A percentile compares a stretch with the other conserved stretches of the same genome.
phyloP scores from a whole-genome alignment of 2,797 vertebrate genomes.

The Masticophis lateralis region DNA sequence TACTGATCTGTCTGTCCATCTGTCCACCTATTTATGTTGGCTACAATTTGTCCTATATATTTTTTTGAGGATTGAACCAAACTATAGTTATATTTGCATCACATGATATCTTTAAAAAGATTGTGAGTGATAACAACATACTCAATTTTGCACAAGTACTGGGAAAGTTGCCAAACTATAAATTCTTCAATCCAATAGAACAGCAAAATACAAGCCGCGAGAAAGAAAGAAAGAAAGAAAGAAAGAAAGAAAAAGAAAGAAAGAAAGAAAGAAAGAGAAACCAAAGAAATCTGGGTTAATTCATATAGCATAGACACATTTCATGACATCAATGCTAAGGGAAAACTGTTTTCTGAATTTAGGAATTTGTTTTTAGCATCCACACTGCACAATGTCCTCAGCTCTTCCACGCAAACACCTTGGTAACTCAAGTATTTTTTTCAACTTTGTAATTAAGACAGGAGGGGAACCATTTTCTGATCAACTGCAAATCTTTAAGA shows the following conservation, averaged over 20 bases:
- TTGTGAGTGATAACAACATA: background rate
- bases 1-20: background rate
- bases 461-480: background rate
- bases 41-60: background rate
- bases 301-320: background rate
- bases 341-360: background rate
- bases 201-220: background rate
- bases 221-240: background rate
- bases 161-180: background rate
- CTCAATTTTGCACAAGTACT: background rate
- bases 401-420: background rate
- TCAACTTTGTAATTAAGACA: background rate
- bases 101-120: background rate
- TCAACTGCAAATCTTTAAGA: background rate
- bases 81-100: background rate
- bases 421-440: background rate
- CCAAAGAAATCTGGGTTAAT: background rate
- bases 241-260: too few species aligned
- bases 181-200: background rate
- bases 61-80: background rate
- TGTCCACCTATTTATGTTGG: background rate
- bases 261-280: background rate
- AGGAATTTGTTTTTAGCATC: background rate
- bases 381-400: background rate
- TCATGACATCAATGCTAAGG: background rate